Percentiles rank a stretch among this genome's conserved stretches.
phyloP scores from a whole-genome alignment of 2,797 vertebrate species.

The Chromobotia macracanthus region DNA sequence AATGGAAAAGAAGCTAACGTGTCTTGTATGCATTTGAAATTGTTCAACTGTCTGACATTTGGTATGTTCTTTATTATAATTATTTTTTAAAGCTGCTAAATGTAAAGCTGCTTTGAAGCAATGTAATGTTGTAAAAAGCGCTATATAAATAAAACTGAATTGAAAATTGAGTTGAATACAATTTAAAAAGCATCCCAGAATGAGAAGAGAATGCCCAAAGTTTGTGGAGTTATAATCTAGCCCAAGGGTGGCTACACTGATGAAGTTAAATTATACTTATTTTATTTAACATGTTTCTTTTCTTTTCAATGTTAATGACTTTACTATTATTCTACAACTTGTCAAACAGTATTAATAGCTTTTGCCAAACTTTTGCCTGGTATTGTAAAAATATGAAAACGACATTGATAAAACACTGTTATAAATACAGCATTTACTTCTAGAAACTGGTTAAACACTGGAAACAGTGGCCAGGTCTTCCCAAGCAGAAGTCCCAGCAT shows the following conservation, averaged over 20 bases:
- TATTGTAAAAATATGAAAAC: slow-evolving; percentile 2
- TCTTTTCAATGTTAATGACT: too few species aligned
- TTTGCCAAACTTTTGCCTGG: slow-evolving; percentile 6
- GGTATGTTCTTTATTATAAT: too few species aligned
- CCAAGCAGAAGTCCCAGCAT: slow-evolving; percentile 98
- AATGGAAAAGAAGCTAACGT: neutral
- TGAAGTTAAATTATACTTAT: neutral
- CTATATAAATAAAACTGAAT: too few species aligned
- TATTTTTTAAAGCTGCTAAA: too few species aligned
- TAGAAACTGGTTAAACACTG: slow-evolving; percentile 99
- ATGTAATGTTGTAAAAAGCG: too few species aligned
- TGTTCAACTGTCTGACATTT: too few species aligned
- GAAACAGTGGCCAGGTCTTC: slow-evolving; percentile 98
- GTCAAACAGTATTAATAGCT: neutral
- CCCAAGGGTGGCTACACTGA: too few species aligned
- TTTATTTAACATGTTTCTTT: neutral
- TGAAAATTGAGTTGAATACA: too few species aligned
- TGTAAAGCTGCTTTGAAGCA: too few species aligned
- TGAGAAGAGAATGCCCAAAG: too few species aligned
- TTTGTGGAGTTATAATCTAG: too few species aligned
- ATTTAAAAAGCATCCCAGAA: too few species aligned
- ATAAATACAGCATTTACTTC: slow-evolving; percentile 81
- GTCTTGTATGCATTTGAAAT: neutral
- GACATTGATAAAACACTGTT: neutral
- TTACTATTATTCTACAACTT: neutral